Evolutionary conservation across 1,140 invertebrate species (phyloP).

Genomic region (Zaprionus nigranus): DNA sequence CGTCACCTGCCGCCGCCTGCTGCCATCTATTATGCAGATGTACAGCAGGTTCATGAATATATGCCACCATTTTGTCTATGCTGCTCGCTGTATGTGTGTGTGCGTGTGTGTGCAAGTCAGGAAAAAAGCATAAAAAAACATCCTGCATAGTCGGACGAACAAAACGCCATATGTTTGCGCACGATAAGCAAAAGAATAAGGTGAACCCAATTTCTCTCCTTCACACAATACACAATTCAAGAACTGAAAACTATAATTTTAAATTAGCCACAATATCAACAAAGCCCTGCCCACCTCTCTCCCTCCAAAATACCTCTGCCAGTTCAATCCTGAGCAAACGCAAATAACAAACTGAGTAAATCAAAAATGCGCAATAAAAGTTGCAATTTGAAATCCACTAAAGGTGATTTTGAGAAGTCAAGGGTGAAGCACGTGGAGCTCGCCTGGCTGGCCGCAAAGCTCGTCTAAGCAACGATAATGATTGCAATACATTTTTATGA

Average conservation of each 20-base stretch:
- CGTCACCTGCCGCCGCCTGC: conserved; percentile 69
- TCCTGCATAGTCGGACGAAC: conserved; percentile 58
- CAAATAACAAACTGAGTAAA: conserved; percentile 58
- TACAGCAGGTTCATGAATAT: conserved; percentile 81
- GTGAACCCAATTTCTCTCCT: conserved; percentile 9
- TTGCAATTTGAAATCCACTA: conserved; percentile 60
- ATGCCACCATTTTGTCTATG: conserved; percentile 69
- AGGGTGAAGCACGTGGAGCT: neutral
- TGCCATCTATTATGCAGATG: conserved; percentile 80
- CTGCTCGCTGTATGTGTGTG: conserved; percentile 14
- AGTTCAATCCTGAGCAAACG: conserved; percentile 25
- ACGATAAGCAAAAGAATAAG: conserved; percentile 55
- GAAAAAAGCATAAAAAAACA: conserved; percentile 45
- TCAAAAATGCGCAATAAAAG: conserved; percentile 78
- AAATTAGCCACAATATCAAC: conserved; percentile 61
- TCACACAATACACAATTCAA: conserved; percentile 33
- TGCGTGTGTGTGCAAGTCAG: conserved; percentile 25
- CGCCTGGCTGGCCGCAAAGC: conserved; percentile 44
- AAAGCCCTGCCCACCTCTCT: neutral
- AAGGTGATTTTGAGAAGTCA: conserved; percentile 43
- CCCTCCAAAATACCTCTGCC: neutral
- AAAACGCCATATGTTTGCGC: conserved; percentile 79
- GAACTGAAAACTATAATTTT: conserved; percentile 72
- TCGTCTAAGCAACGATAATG: conserved; percentile 80
- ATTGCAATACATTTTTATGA: conserved; percentile 79